phyloP scores from a whole-genome alignment of 1,140 invertebrate genomes.

The Megalopta genalis region DNA sequence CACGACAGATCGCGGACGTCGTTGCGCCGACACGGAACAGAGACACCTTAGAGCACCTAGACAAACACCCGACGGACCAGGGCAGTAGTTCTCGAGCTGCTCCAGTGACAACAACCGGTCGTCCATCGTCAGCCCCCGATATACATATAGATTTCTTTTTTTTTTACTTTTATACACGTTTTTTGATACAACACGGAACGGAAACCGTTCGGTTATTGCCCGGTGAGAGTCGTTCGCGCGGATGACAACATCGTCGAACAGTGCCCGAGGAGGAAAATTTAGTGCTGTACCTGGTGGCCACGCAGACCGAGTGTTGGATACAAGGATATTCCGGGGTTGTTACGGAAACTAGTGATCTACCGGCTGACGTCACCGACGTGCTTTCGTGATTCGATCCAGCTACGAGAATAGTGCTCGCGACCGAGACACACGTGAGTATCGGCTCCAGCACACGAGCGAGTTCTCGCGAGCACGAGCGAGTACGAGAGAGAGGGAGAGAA shows the following conservation, averaged over 20 bases:
- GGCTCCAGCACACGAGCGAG: background rate
- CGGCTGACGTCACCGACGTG: conserved; percentile 22
- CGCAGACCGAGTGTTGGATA: conserved; percentile 16
- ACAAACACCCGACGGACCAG: background rate
- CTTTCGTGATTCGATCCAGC: conserved; percentile 20
- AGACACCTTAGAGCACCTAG: conserved; percentile 5
- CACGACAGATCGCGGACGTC: conserved; percentile 53
- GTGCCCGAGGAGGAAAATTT: conserved; percentile 17
- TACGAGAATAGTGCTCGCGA: conserved; percentile 34
- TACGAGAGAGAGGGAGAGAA: too few relatives aligned
- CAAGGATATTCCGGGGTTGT: conserved; percentile 30
- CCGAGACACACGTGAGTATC: conserved; percentile 38
- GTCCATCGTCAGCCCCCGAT: too few relatives aligned
- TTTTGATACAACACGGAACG: background rate
- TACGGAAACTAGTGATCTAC: conserved; percentile 36
- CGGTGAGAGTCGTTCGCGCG: conserved; percentile 37
- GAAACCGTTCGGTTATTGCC: background rate
- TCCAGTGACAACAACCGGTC: background rate
- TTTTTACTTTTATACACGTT: conserved; percentile 65
- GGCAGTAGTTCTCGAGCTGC: background rate
- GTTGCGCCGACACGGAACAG: conserved; percentile 43
- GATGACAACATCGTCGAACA: conserved; percentile 30
- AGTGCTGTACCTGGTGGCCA: conserved; percentile 19
- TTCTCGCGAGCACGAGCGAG: too few relatives aligned
- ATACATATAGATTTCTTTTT: conserved; percentile 18